Base-by-base conservation (phyloP, 1,140 invertebrate genomes). In the Pachyrhynchus sulphureomaculatus region DNA sequence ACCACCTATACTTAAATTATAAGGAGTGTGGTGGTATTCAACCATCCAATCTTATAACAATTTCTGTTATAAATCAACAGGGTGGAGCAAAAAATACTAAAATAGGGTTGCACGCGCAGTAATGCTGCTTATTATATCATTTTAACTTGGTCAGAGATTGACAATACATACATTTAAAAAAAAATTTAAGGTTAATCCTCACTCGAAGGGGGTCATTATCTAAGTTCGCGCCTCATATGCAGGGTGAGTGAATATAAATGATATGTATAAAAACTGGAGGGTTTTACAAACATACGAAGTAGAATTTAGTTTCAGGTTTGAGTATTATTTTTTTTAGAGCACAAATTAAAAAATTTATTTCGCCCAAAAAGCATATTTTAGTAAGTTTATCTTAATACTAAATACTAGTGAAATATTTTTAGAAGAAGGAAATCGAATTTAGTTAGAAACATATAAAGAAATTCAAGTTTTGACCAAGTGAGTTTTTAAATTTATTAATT, bases 121-220 rank as follows among this genome's bases (percentile, higher is more conserved):
- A 48, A 48, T 29, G 18, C 41, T 45, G 55, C 55, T 56, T 58
- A 56, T 45, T 20, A 23, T 18, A 36, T 48, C 44, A 41, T 58
- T 56, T 47, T 45, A 9, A 29, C 12, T 21, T 36, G 26, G 55
- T 58, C 42, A 58, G 44, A 58, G 53, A 56, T 44, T 55, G 53
- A 44, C 37, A 55, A 23, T 53, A 53, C 36, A 41, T 18, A n/a
- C 12, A 29, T n/a, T n/a, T n/a, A n/a, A n/a, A n/a, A 6, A 15
- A 15, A 29, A 47, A 47, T 24, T 6, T 15, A 53, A 42, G 37
- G 42, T 56, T 56, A n/a, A 13, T 33, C 20, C 21, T 41, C 26
- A 42, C 52, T 23, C 24, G 9, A 36, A 17, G 12, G n/a, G 1
- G 13, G 13, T 4, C 13, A n/a, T 15, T 13, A 13, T 4, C 12